These are phyloP conservation scores for Acanthornis magna DNA, from an alignment of 2,797 vertebrate genomes.

Conservation along the genomic window DNA sequence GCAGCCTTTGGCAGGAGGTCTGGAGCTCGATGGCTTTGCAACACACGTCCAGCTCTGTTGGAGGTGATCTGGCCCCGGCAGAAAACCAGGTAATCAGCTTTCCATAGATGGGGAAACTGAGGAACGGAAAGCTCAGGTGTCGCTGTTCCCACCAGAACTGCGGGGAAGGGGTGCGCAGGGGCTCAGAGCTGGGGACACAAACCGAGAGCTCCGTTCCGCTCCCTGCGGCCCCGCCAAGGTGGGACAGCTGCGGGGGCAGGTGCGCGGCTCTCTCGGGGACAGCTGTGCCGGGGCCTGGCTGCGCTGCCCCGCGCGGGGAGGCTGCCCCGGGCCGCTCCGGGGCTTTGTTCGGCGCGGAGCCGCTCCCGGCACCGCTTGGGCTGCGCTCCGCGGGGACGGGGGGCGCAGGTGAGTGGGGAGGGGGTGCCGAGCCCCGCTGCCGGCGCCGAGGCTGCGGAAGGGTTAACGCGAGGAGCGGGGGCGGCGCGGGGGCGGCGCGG, in stretches of 20 bases:
- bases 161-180: rapidly evolving
- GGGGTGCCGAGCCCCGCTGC: neutral
- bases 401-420: neutral
- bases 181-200: rapidly evolving
- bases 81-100: rapidly evolving
- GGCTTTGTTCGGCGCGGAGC: neutral
- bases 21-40: rapidly evolving
- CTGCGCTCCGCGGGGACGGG: neutral
- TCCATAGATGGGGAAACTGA: neutral
- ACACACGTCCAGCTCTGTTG: rapidly evolving
- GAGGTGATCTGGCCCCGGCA: neutral
- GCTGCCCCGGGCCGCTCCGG: neutral
- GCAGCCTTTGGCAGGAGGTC: neutral
- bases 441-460: neutral
- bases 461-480: slow-evolving; percentile 1
- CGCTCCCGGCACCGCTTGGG: neutral
- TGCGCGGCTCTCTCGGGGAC: neutral
- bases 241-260: neutral
- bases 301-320: neutral
- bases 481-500: neutral
- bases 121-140: rapidly evolving
- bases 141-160: rapidly evolving
- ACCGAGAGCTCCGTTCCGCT: rapidly evolving
- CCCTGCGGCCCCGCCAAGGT: rapidly evolving
- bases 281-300: neutral